Base-by-base conservation (phyloP, 2,113 vertebrate genomes). In the Caracal caracal region DNA sequence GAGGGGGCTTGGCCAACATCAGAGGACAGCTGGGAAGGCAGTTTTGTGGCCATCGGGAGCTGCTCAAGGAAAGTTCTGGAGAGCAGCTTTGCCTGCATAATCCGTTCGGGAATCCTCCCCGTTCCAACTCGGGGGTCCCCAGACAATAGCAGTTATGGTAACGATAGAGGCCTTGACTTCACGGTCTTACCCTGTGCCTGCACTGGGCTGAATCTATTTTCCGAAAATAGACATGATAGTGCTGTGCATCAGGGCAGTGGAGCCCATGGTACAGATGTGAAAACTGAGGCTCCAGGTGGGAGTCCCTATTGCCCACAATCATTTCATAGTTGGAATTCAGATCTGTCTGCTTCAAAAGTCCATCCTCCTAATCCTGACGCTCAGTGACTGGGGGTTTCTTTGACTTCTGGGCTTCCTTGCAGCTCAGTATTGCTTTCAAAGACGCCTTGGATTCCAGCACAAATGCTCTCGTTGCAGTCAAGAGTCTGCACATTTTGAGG, bases 221-320 rank as follows among this genome's bases (percentile, higher is more conserved):
- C 24, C 63, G 5, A 20, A 24, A 88, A 33, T 28, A 28, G 11
- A 10, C 10, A 9, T 61, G 53, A 10, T 1, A 63, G 80, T 1
- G 0, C 35, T 17, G 10, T 30, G 24, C 70, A 51, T 28, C 7
- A 5, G 76, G 26, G 30, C 66, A 2, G 1, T 1, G 4, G 68
- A 30, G n/a, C 66, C 53, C 92, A 24, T 47, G 70, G 61, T 49
- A 35, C 79, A 83, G 66, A 47, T 35, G 20, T 20, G 49, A 16
- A 63, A 26, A 80, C 35, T 0, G 6, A 94, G 66, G 49, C 43
- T 63, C 28, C 2, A 0, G 49, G 71, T 2, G 0, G 49, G 71
- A 35, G 30, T 80, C 56, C 1, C 1, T 30, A 20, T 15, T 53
- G 11, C 24, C 19, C 87, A 56, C 7, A 0, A 16, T 68, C 53